Evolutionary conservation across 2,113 vertebrate species (phyloP).

Genomic region (Blennius ocellaris): DNA sequence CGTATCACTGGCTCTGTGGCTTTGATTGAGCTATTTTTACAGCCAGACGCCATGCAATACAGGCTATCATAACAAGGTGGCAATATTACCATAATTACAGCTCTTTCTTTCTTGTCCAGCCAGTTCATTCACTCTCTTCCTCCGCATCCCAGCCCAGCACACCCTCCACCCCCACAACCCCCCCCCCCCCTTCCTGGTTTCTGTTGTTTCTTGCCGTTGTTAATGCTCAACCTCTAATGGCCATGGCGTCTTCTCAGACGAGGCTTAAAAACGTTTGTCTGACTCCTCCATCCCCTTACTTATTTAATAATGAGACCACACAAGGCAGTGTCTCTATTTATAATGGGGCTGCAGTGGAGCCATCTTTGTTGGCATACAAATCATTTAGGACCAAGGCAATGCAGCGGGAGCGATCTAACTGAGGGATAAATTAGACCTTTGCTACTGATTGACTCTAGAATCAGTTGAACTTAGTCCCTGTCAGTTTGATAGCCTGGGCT

Average conservation of each 20-base stretch:
- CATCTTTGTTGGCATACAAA: slow-evolving; percentile 74
- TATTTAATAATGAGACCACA: slow-evolving; percentile 87
- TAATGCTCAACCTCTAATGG: slow-evolving; percentile 85
- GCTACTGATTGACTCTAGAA: slow-evolving; percentile 69
- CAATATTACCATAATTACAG: slow-evolving; percentile 77
- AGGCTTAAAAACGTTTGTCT: slow-evolving; percentile 85
- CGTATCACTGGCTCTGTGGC: slow-evolving; percentile 18
- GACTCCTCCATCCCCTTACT: slow-evolving; percentile 82
- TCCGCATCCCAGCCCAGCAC: not conserved
- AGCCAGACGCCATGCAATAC: slow-evolving; percentile 56
- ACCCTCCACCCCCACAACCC: not conserved
- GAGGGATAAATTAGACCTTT: slow-evolving; percentile 78
- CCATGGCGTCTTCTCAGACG: slow-evolving; percentile 82
- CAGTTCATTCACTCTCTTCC: slow-evolving; percentile 31
- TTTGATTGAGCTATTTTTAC: slow-evolving; percentile 40
- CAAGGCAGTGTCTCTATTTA: slow-evolving; percentile 83
- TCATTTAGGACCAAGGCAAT: slow-evolving; percentile 63
- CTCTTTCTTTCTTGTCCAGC: slow-evolving; percentile 39
- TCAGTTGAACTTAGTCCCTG: slow-evolving; percentile 65
- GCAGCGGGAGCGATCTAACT: slow-evolving; percentile 74
- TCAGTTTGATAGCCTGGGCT: slow-evolving; percentile 55
- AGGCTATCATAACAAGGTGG: slow-evolving; percentile 72
- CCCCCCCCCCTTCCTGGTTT: slow-evolving; percentile 43
- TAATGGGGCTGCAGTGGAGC: slow-evolving; percentile 82
- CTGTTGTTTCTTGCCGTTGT: slow-evolving; percentile 76